These are phyloP conservation scores for Stegophylla sp. DNA, from an alignment of 2,888 invertebrate species.

Conservation along the genomic window DNA sequence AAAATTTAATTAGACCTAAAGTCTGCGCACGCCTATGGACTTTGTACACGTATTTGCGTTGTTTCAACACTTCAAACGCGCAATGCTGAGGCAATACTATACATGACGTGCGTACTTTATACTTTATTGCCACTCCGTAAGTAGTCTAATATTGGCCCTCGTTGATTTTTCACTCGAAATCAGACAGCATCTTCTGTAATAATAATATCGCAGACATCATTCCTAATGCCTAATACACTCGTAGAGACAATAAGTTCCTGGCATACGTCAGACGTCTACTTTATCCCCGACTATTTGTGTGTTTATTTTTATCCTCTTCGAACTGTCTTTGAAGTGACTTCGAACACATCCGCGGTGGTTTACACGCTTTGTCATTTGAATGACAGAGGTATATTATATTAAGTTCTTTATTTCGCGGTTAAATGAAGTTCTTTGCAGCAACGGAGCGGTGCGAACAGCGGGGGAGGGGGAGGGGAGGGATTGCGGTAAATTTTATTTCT, in stretches of 20 bases:
- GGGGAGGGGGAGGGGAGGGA: no score
- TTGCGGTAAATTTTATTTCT: neutral
- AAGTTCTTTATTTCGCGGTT: neutral
- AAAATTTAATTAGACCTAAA: no score
- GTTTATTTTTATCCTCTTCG: neutral
- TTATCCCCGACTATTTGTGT: neutral
- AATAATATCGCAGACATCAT: neutral
- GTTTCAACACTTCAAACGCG: no score
- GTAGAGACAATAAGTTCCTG: neutral
- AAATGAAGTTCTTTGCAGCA: conserved; percentile 19
- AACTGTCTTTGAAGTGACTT: conserved; percentile 16
- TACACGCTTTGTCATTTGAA: neutral
- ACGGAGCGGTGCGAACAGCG: no score
- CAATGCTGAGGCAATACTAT: no score
- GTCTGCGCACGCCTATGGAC: no score
- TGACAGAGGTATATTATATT: neutral
- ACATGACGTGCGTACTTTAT: no score
- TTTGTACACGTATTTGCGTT: no score
- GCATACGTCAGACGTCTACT: conserved; percentile 7
- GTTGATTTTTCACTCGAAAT: neutral
- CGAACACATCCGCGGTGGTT: neutral
- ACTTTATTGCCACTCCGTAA: no score
- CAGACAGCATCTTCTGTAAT: neutral
- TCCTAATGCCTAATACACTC: neutral
- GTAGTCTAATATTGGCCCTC: no score